Conservation (phyloP, 1,140 invertebrate genomes). For the Papilio xuthus region DNA sequence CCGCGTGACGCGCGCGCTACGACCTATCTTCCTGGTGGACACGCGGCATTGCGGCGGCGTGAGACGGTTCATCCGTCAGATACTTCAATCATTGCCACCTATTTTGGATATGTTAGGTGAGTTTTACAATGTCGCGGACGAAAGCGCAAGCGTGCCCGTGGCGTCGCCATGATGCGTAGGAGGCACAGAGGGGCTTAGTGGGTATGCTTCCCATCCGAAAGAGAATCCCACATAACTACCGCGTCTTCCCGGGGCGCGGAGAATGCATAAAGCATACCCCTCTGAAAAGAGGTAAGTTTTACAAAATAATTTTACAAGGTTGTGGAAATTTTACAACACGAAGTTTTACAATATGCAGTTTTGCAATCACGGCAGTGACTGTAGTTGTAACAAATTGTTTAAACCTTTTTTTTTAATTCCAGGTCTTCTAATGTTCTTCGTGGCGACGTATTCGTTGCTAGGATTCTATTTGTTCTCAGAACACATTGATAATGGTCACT, state of each 20-base stretch:
- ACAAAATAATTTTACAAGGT: background rate
- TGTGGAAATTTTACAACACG: background rate
- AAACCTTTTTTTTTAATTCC: slow-evolving; percentile 41
- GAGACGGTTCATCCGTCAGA: slow-evolving; percentile 87
- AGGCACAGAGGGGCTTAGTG: too few relatives aligned
- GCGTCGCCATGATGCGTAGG: too few relatives aligned
- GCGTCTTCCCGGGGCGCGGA: too few relatives aligned
- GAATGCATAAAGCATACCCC: too few relatives aligned
- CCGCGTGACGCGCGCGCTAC: slow-evolving; percentile 91
- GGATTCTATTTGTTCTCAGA: slow-evolving; percentile 92
- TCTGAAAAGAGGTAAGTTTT: slow-evolving; percentile 68
- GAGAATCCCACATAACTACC: too few relatives aligned
- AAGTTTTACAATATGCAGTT: slow-evolving; percentile 32
- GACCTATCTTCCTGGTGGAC: slow-evolving; percentile 95
- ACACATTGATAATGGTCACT: slow-evolving; percentile 89
- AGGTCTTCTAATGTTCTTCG: slow-evolving; percentile 92
- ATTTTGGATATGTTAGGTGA: slow-evolving; percentile 92
- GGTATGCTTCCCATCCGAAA: too few relatives aligned
- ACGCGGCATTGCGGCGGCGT: slow-evolving; percentile 91
- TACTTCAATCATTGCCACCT: slow-evolving; percentile 92
- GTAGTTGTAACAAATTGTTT: background rate
- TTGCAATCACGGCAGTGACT: background rate
- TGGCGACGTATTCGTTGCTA: slow-evolving; percentile 90
- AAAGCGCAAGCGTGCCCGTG: too few relatives aligned
- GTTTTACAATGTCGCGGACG: too few relatives aligned